Percentiles rank a stretch among this genome's conserved stretches.
phyloP scores from a whole-genome alignment of 2,113 vertebrate species.

The Panthera uncia region DNA sequence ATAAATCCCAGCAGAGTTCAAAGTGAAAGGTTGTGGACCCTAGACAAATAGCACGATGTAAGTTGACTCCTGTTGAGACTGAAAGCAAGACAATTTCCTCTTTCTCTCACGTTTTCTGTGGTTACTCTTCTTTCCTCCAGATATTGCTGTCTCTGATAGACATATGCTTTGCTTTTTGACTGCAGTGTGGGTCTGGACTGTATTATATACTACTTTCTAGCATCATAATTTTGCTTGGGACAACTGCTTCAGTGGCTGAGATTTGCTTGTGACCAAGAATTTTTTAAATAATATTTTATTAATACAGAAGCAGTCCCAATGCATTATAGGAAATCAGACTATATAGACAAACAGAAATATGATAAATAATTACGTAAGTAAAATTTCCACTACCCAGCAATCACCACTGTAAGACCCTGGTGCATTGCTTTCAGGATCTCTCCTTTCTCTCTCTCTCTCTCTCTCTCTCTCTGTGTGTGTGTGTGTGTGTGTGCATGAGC shows the following conservation, averaged over 20 bases:
- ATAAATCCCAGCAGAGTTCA: conserved; percentile 38
- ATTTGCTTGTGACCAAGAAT: background rate
- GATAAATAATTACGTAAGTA: conserved; percentile 30
- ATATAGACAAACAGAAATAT: background rate
- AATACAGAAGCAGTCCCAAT: background rate
- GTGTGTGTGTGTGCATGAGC: background rate
- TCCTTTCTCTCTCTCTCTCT: background rate
- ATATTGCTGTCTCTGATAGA: background rate
- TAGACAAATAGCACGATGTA: background rate
- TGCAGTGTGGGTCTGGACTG: background rate
- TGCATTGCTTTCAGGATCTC: background rate
- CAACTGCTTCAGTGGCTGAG: conserved; percentile 7
- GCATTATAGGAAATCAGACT: conserved; percentile 7
- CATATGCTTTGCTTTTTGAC: conserved; percentile 1
- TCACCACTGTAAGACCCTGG: background rate
- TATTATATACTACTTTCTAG: conserved; percentile 19
- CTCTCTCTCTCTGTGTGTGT: background rate
- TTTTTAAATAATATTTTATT: conserved; percentile 28
- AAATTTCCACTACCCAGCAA: background rate
- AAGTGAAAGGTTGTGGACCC: background rate
- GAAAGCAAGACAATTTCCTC: background rate
- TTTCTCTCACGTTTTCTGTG: background rate
- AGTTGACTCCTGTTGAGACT: background rate
- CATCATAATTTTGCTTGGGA: conserved; percentile 19
- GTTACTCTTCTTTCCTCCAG: background rate